Percentiles rank a stretch among this genome's conserved stretches.
Conservation (phyloP, 2,113 vertebrate genomes). For the Suncus etruscus region DNA sequence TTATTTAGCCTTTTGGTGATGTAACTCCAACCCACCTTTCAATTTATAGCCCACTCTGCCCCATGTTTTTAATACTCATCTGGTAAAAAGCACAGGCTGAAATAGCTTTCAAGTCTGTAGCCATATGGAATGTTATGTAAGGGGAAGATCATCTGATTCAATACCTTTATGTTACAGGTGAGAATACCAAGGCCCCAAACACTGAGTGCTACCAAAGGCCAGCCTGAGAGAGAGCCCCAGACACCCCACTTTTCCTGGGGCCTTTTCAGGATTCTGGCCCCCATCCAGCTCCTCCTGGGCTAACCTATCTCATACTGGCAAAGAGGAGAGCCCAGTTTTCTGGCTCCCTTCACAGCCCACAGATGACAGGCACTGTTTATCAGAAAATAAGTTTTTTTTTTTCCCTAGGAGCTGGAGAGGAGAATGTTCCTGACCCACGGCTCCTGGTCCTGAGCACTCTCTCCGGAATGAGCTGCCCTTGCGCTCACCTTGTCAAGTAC, state of each 20-base stretch:
- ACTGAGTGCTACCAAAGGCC: not conserved
- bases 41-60: not conserved
- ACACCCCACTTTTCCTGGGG: not conserved
- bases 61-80: not conserved
- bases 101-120: not conserved
- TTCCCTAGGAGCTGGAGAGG: slow-evolving; percentile 19
- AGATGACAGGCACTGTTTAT: slow-evolving; percentile 62
- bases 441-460: not conserved
- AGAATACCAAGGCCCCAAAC: not conserved
- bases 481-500: slow-evolving; percentile 69
- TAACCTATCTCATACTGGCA: not conserved
- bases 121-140: not conserved
- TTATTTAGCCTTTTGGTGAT: not conserved
- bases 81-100: not conserved
- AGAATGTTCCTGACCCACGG: not conserved
- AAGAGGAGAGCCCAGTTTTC: not conserved
- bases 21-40: not conserved
- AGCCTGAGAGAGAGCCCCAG: not conserved
- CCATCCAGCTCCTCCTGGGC: not conserved
- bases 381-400: slow-evolving; percentile 38
- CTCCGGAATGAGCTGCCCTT: slow-evolving; percentile 58
- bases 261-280: not conserved
- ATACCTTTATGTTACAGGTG: not conserved
- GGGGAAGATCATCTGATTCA: not conserved
- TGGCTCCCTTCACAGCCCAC: slow-evolving; percentile 8